phyloP scores from a whole-genome alignment of 1,140 invertebrate genomes.

The Wiebesia pumilae region DNA sequence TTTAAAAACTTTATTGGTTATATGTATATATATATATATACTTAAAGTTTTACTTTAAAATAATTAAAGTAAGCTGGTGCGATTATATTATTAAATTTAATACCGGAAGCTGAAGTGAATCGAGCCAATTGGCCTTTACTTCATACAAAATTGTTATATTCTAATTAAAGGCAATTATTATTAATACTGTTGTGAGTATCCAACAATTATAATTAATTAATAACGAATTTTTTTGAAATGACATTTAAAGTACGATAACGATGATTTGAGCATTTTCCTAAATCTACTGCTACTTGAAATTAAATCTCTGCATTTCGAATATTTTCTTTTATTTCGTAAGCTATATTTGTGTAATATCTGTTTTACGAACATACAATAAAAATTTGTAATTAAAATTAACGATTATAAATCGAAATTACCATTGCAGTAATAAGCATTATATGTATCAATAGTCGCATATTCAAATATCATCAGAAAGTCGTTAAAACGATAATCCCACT shows the following conservation, averaged over 20 bases:
- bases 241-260: background rate
- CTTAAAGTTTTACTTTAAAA: too few species aligned
- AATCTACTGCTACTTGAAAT: background rate
- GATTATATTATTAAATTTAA: background rate
- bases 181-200: background rate
- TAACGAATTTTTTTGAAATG: background rate
- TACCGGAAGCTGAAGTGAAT: background rate
- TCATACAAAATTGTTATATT: background rate
- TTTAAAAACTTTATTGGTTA: background rate
- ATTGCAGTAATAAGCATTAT: background rate
- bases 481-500: background rate
- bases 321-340: background rate
- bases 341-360: background rate
- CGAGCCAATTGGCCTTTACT: background rate
- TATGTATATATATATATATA: too few species aligned
- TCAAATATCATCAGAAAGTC: slow-evolving; percentile 16
- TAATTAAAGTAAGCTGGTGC: background rate
- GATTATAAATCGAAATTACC: background rate
- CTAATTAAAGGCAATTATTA: background rate
- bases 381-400: slow-evolving; percentile 2
- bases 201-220: background rate
- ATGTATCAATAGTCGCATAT: background rate
- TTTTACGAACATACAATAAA: background rate
- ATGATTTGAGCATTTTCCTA: background rate
- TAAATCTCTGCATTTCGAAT: background rate